Evolutionary conservation across 2,888 invertebrate species (phyloP).

Genomic region (Amphipyra tragopoginis): DNA sequence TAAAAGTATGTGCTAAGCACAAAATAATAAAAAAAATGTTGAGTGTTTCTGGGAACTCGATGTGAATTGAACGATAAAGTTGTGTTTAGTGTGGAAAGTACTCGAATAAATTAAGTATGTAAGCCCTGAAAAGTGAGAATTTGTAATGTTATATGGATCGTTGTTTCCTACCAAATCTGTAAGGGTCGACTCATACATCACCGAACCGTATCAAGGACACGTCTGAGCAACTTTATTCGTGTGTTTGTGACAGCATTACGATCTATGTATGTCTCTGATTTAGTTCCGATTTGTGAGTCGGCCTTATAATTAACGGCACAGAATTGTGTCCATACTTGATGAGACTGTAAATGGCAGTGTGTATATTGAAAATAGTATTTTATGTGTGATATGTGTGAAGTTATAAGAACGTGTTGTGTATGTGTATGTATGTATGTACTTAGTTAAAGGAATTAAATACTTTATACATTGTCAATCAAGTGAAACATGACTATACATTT

Average conservation of each 20-base stretch:
- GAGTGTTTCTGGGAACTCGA: conserved; percentile 7
- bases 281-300: conserved; percentile 10
- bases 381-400: conserved; percentile 1
- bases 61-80: conserved; percentile 27
- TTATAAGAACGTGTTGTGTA: not conserved
- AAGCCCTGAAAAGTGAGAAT: conserved; percentile 30
- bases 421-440: conserved; percentile 21
- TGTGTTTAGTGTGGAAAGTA: conserved; percentile 16
- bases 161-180: conserved; percentile 32
- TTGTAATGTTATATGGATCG: conserved; percentile 36
- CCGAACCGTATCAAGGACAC: conserved; percentile 31
- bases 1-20: conserved; percentile 63
- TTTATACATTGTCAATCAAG: conserved; percentile 23
- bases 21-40: conserved; percentile 28
- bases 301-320: conserved; percentile 18
- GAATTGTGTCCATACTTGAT: conserved; percentile 28
- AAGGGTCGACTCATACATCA: conserved; percentile 40
- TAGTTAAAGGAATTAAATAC: conserved; percentile 27
- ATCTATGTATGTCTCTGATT: conserved; percentile 16
- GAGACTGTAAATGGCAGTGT: conserved; percentile 32
- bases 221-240: conserved; percentile 31
- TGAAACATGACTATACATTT: conserved; percentile 3
- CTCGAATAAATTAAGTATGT: conserved; percentile 32
- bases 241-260: conserved; percentile 24
- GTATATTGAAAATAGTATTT: conserved; percentile 5